Base-by-base conservation (phyloP, 2,113 vertebrate species). In the Melanotaenia duboulayi region DNA sequence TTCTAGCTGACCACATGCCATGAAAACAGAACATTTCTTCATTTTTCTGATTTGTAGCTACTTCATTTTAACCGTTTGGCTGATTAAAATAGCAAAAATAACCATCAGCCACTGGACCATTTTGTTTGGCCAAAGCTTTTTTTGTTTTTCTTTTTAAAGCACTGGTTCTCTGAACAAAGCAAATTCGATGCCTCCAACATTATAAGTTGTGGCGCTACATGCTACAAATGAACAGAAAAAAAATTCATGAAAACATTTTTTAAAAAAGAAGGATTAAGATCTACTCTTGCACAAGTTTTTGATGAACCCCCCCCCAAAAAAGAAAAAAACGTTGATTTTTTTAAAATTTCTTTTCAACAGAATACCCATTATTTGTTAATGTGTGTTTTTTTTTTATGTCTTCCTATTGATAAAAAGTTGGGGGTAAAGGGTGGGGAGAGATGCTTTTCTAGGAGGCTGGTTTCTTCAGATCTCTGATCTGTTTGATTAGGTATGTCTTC, bases 401-500 rank as follows among this genome's bases (percentile, higher is more conserved):
- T 90, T 90, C 87, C 77, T 90, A 88, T 83, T 56, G 71, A 89
- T 91, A 92, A 85, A 48, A 92, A 92, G 91, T 87, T 84, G 22
- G 78, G 68, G 71, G 65, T 55, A 10, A 42, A 59, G 82, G 72
- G 51, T 39, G 20, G 62, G 17, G 24, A 35, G 14, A 39, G 76
- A n/a, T 23, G 73, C 75, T 78, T 44, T 71, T 91, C 92, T 97
- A 96, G 85, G 97, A 96, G 51, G 95, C 94, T 25, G 96, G 95
- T 92, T 96, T 96, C 93, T 98, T 99, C 94, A 98, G 95, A 94
- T 99, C 97, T 91, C 96, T 92, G 95, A 99, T 99, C 95, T 99
- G 97, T 95, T 98, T 99, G 87, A 98, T 96, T 93, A 99, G 91
- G 92, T 99, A 99, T 83, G 96, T 99, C 94, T 99, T 99, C 95